Conservation (phyloP, 2,888 invertebrate species). For the Lasioglossum morio region DNA sequence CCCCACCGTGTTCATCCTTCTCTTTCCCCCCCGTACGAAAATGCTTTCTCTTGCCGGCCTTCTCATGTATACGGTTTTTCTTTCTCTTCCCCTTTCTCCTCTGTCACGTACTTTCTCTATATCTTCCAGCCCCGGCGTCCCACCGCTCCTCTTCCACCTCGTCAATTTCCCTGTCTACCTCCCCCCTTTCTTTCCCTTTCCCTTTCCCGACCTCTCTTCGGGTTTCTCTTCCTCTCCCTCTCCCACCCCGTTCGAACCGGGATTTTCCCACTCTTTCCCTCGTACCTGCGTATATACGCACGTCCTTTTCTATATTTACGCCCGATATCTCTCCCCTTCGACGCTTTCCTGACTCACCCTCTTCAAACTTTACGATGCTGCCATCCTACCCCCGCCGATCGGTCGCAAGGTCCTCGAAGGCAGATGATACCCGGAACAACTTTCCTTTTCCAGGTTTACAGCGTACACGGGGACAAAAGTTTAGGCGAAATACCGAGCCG, state of each 20-base stretch:
- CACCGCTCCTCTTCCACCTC: constrained; percentile 6
- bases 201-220: neutral
- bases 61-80: neutral
- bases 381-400: constrained; percentile 54
- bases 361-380: constrained; percentile 60
- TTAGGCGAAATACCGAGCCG: constrained; percentile 22
- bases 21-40: constrained; percentile 18
- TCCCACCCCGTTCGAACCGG: neutral
- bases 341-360: constrained; percentile 55
- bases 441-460: constrained; percentile 61
- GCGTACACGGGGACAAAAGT: constrained; percentile 20
- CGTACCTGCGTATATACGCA: constrained; percentile 14
- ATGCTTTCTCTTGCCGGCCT: constrained; percentile 30
- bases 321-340: constrained; percentile 50
- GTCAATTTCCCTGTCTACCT: neutral
- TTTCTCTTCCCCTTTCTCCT: constrained; percentile 6
- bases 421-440: constrained; percentile 67
- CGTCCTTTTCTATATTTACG: constrained; percentile 47
- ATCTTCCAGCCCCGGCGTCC: constrained; percentile 20
- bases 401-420: constrained; percentile 37
- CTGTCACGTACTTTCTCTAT: constrained; percentile 53
- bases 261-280: constrained; percentile 24
- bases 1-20: neutral
- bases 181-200: neutral
- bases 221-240: neutral